Percentiles rank a stretch among this genome's conserved stretches.
phyloP scores from a whole-genome alignment of 2,888 invertebrate species.

The Phytoseiulus persimilis region DNA sequence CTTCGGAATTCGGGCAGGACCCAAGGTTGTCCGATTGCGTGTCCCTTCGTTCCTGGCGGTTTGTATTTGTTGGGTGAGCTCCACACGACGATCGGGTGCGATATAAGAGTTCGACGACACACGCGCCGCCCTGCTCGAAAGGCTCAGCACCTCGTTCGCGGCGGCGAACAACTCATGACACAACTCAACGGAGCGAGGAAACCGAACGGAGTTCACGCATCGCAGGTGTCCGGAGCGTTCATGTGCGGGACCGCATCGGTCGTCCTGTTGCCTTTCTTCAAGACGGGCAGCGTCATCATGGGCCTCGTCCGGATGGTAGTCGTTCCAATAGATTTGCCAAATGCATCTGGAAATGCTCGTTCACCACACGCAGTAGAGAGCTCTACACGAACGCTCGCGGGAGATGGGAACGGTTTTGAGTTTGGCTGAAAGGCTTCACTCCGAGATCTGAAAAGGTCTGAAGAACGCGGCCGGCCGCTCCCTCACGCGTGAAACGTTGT shows the following conservation, averaged over 20 bases:
- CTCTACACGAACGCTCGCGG: neutral
- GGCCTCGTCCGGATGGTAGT: neutral
- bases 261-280: neutral
- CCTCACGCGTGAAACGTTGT: neutral
- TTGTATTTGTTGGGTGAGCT: too few species aligned
- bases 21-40: too few species aligned
- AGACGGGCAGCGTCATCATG: neutral
- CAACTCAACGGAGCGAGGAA: neutral
- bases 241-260: neutral
- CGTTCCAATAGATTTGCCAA: conserved; percentile 39
- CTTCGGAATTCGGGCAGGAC: too few species aligned
- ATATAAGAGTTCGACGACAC: too few species aligned
- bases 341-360: conserved; percentile 13
- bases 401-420: neutral
- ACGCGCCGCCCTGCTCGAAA: too few species aligned
- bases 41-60: too few species aligned
- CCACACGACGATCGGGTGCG: too few species aligned
- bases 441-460: neutral
- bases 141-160: too few species aligned
- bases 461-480: neutral
- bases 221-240: neutral
- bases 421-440: neutral
- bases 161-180: too few species aligned
- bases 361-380: neutral
- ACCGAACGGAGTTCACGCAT: neutral